Base-by-base conservation (phyloP, 1,140 invertebrate genomes). In the Hyles vespertilio region DNA sequence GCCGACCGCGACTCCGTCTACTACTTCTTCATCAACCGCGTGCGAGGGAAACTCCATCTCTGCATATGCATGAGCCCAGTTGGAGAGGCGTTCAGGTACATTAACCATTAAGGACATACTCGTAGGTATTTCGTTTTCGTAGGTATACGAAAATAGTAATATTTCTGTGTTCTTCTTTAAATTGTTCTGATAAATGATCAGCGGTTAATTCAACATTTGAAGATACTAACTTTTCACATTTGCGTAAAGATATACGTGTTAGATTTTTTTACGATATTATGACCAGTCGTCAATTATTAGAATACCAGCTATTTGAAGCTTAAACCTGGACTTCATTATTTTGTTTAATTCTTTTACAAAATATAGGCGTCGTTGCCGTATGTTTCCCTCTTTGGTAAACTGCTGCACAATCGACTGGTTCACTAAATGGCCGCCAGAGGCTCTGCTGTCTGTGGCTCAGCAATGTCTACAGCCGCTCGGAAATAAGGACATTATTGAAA, bases 401-500 rank as follows among this genome's bases (percentile, higher is more conserved):
- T 98, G 96, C 77, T 98, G 96, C 70, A 98, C 96, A 0, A 98
- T 98, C 56, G 96, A 98, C 81, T 98, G 96, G 96, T 98, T 97
- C 82, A 94, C 92, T 61, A 95, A 95, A 64, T 98, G 97, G 97
- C 96, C 96, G 3, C 92, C 94, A 34, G 96, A 97, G 81, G 96
- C 96, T 5, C 84, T 98, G 32, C 90, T 96, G 7, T 96, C 95
- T 0, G 96, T 97, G 1, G 95, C 94, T 0, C 45, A 77, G 49
- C 82, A 84, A 55, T 86, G 74, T 51, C 69, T 84, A 3, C 72
- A 65, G 10, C 79, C 77, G 43, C 59, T 80, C 4, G 76, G 54
- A 10, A 65, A 82, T 40, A 34, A 56, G 7, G 67, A 81, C 12
- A 77, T 89, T 44, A 89, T 92, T 3, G 73, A 91, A 6, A 91